Base-by-base conservation (phyloP, 2,888 invertebrate genomes). In the Athripsodes cinereus region DNA sequence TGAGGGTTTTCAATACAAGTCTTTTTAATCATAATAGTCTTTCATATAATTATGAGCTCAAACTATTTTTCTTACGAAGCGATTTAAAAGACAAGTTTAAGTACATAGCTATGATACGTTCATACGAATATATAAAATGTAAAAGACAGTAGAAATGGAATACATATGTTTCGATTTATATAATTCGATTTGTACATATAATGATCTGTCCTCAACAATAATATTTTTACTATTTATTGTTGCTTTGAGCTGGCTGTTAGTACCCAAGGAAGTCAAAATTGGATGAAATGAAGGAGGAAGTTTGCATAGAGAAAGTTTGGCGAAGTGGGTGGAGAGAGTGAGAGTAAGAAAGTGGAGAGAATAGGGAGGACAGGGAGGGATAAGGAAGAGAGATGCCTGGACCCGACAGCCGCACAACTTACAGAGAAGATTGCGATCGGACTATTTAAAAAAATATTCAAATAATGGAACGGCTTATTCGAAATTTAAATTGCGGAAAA, bases 361-460 rank as follows among this genome's bases (percentile, higher is more conserved):
- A n/a, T n/a, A n/a, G 48, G 22, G 21, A 35, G 34, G 51, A n/a
- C n/a, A n/a, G 47, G 21, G n/a, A 20, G 47, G 6, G 44, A 11
- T 10, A 31, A 47, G 55, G 57, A 52, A 31, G 31, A 51, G 63
- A 57, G 62, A 52, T 10, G 58, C 58, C 62, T 62, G 62, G 62
- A 62, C 60, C 53, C 62, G 62, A 62, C 62, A 62, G 62, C 62
- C 60, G 52, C 60, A 58, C 61, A 58, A 61, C 58, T 61, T 56
- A 55, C 48, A 52, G 52, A 60, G 52, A 58, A 61, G 62, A 62
- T 62, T 60, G 62, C 62, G 58, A 62, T 62, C 62, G 59, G 56
- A 63, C 62, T 61, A 57, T 59, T 63, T 63, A 63, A 63, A 63
- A n/a, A n/a, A 60, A 60, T 60, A 62, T 58, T 62, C 58, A 58